phyloP scores from a whole-genome alignment of 2,888 invertebrate genomes.

The Amorpha juglandis region DNA sequence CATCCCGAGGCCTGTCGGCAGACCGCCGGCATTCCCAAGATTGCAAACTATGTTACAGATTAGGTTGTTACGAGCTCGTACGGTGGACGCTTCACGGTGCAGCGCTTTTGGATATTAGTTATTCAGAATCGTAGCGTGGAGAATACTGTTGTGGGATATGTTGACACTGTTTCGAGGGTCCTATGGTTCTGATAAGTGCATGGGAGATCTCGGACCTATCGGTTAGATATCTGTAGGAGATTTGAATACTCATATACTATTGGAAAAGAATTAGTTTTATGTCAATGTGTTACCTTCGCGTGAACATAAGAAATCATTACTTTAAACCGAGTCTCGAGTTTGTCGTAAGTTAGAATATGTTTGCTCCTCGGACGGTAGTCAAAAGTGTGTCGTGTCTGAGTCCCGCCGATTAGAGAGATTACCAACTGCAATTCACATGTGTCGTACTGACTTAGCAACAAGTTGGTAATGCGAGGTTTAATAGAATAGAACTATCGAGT shows the following conservation, averaged over 20 bases:
- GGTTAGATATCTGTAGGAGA: no score
- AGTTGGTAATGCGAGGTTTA: background rate
- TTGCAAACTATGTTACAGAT: conserved; percentile 25
- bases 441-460: conserved; percentile 13
- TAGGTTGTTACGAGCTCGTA: conserved; percentile 6
- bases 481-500: conserved; percentile 7
- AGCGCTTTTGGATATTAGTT: background rate
- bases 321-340: background rate
- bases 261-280: no score
- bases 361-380: background rate
- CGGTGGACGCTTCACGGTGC: background rate
- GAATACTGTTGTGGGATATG: no score
- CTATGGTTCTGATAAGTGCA: no score
- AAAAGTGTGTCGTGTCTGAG: conserved; percentile 7
- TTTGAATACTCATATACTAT: no score
- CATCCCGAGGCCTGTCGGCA: conserved; percentile 15
- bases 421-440: conserved; percentile 17
- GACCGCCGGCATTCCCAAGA: conserved; percentile 25
- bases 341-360: background rate
- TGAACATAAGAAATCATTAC: no score
- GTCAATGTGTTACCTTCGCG: no score
- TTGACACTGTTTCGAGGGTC: no score
- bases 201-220: no score
- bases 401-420: conserved; percentile 17
- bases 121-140: no score